phyloP scores from a whole-genome alignment of 2,113 vertebrate species.

The Poecile atricapillus region DNA sequence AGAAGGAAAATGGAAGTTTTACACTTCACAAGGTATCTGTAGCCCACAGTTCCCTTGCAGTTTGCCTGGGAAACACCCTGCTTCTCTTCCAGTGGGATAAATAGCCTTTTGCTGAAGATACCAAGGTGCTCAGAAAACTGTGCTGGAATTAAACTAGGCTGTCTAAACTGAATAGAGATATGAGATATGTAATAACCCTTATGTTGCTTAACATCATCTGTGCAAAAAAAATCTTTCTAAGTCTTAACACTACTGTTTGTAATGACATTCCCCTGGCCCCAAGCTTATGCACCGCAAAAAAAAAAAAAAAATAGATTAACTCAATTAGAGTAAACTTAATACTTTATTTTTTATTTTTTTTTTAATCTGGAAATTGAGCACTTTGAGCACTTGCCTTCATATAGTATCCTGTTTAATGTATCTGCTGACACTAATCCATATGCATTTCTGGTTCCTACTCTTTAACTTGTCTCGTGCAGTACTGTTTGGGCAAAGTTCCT shows the following conservation, averaged over 20 bases:
- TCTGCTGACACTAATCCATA: not conserved
- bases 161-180: not conserved
- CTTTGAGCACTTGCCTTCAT: not conserved
- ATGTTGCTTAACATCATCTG: not conserved
- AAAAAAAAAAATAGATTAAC: not conserved
- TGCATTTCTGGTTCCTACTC: not conserved
- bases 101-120: not conserved
- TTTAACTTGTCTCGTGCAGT: not conserved
- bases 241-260: not conserved
- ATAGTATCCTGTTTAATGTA: not conserved
- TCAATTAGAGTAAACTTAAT: not conserved
- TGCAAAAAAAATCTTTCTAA: not conserved
- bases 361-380: not conserved
- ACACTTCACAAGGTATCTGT: not conserved
- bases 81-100: not conserved
- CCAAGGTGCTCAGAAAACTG: not conserved
- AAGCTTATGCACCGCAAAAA: not conserved
- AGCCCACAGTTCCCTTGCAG: not conserved
- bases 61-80: not conserved
- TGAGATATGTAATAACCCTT: accelerated
- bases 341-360: not conserved
- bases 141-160: not conserved
- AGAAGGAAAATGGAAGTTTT: not conserved
- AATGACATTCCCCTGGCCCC: not conserved
- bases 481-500: not conserved